Evolutionary conservation across 1,140 invertebrate species (phyloP), one percentile per base, ranked within the genome.

Genomic region (Andricus grossulariae): DNA sequence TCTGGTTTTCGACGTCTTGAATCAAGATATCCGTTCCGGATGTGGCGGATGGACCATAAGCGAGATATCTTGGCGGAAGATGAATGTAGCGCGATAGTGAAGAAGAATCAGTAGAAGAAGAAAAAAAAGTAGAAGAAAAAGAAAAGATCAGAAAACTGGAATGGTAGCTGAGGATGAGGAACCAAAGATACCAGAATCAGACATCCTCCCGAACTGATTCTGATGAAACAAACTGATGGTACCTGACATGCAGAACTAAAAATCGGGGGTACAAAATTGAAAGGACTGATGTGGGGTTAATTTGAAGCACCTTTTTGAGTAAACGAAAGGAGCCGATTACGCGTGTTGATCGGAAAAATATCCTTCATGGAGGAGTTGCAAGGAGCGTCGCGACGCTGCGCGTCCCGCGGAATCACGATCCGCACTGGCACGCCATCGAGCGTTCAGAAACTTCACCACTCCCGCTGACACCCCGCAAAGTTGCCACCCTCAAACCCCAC

Each of bases 381-480:
- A 15, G n/a, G 73, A 74, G 75, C 78, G 80, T 78, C 81, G 83
- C 88, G 84, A 84, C 85, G 86, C 82, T 90, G 86, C 85, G 88
- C 86, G 85, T 85, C 80, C 83, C 85, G 86, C 88, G 88, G 88
- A 89, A 89, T 90, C 89, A 90, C 89, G 88, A 90, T 89, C 84
- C 89, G 88, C 86, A 90, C 89, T 90, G 88, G 88, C 86, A 87
- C 88, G 87, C 87, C 89, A 90, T 90, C 89, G 88, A 89, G 88
- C 88, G 89, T 87, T 88, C 86, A 83, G 85, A 88, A 89, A 90
- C 86, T 90, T 89, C 81, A 83, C 71, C 83, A 82, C 73, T 49
- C 76, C 84, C 84, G 77, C 85, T 82, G 52, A 51, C 52, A 50
- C 73, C 19, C 71, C 52, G 71, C 25, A 45, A 70, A 32, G 49